These are phyloP conservation scores for Gymnosoma rotundatum DNA, from an alignment of 2,888 invertebrate genomes.

Conservation along the genomic window DNA sequence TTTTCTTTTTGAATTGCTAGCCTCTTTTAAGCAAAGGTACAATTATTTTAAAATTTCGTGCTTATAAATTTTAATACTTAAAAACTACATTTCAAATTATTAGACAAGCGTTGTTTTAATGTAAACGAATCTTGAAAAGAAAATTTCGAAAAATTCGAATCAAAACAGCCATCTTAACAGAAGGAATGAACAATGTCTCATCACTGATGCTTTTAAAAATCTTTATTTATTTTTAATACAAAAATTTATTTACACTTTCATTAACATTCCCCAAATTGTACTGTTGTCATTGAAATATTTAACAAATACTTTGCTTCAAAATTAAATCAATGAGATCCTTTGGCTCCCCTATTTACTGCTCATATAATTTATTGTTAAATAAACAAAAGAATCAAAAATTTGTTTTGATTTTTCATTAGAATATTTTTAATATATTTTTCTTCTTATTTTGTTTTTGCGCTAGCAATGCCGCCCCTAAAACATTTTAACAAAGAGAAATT, in stretches of 20 bases:
- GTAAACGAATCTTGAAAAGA: no score
- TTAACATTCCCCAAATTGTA: neutral
- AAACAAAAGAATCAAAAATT: constrained; percentile 23
- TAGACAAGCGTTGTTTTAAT: no score
- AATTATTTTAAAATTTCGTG: no score
- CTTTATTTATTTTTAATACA: no score
- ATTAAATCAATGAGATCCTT: neutral
- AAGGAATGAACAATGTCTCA: no score
- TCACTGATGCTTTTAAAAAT: no score
- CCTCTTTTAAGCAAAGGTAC: no score
- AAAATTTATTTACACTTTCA: neutral
- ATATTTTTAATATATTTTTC: constrained; percentile 19
- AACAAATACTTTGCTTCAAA: neutral
- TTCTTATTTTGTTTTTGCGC: constrained; percentile 17
- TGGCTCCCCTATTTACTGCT: constrained; percentile 2
- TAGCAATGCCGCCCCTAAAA: neutral
- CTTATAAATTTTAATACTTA: no score
- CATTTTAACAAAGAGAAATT: neutral
- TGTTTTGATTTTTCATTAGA: constrained; percentile 45
- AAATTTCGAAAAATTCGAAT: no score
- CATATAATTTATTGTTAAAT: constrained; percentile 29
- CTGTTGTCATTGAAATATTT: neutral
- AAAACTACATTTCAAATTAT: no score
- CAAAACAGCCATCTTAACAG: no score
- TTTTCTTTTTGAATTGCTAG: no score